A percentile compares a stretch with the other conserved stretches of the same genome.
Conservation (phyloP, 2,797 vertebrate genomes). For the Centropyge bicolor region DNA sequence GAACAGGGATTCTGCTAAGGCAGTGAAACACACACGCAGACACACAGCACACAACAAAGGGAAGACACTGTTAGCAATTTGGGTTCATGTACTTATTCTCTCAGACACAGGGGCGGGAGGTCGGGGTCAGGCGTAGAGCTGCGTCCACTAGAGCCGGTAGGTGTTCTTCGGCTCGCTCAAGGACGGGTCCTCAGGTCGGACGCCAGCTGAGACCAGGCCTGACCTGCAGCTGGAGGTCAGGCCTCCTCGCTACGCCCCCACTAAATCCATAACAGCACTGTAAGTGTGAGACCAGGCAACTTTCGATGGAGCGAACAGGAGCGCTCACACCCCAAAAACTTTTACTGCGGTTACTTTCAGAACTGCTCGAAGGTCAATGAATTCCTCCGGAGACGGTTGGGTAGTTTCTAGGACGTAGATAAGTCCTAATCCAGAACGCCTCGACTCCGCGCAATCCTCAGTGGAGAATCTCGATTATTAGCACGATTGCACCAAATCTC, state of each 20-base stretch:
- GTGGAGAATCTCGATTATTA: conserved; percentile 57
- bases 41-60: conserved; percentile 34
- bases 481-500: conserved; percentile 51
- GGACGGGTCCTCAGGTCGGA: conserved; percentile 14
- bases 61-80: conserved; percentile 71
- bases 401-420: conserved; percentile 55
- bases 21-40: conserved; percentile 67
- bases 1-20: conserved; percentile 96
- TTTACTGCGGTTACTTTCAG: conserved; percentile 34
- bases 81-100: background rate
- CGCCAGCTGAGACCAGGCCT: conserved; percentile 6
- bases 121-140: conserved; percentile 19
- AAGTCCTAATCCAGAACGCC: conserved; percentile 64
- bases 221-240: conserved; percentile 20
- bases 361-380: conserved; percentile 59
- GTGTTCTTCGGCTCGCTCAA: conserved; percentile 22
- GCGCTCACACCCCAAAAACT: conserved; percentile 18
- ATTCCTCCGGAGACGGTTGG: conserved; percentile 54
- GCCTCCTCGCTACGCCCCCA: background rate
- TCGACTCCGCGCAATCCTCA: conserved; percentile 41
- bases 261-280: background rate
- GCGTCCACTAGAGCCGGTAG: conserved; percentile 13
- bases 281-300: background rate
- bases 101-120: conserved; percentile 8
- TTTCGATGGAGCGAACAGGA: background rate